Conservation (phyloP, 2,888 invertebrate genomes). For the Ophion ellenae region DNA sequence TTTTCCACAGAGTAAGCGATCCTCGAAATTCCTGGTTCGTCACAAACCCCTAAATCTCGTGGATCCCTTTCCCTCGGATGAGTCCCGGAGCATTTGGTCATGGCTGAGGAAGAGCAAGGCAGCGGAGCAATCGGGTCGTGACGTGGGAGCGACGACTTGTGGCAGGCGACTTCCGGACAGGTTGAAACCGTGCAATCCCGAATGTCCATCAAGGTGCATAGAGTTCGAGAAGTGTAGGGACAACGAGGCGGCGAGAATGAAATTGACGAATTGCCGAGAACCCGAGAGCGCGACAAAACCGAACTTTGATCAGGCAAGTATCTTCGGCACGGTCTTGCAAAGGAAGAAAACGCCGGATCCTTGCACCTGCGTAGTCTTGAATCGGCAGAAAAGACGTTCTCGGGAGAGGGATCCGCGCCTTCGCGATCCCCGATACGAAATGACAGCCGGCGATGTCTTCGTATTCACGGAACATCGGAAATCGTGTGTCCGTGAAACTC, state of each 20-base stretch:
- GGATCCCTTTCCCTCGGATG: slow-evolving; percentile 13
- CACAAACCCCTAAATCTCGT: neutral
- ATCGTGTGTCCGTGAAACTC: neutral
- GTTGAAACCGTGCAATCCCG: slow-evolving; percentile 47
- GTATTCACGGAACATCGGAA: slow-evolving; percentile 60
- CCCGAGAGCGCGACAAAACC: slow-evolving; percentile 23
- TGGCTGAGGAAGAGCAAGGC: slow-evolving; percentile 45
- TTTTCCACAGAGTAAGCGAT: slow-evolving; percentile 14
- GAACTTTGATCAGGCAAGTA: slow-evolving; percentile 53
- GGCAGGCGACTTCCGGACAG: slow-evolving; percentile 50
- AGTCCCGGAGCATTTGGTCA: slow-evolving; percentile 56
- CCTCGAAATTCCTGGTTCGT: slow-evolving; percentile 9
- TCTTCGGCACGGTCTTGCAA: slow-evolving; percentile 17
- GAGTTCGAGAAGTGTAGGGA: slow-evolving; percentile 44
- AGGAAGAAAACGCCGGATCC: slow-evolving; percentile 38
- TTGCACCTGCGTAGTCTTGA: slow-evolving; percentile 16
- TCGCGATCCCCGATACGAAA: slow-evolving; percentile 67
- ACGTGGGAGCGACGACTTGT: slow-evolving; percentile 2
- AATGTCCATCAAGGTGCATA: slow-evolving; percentile 60
- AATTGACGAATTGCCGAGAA: slow-evolving; percentile 54
- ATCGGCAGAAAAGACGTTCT: slow-evolving; percentile 53
- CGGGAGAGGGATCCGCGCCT: slow-evolving; percentile 67
- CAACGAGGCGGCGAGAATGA: slow-evolving; percentile 30
- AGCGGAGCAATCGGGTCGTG: neutral
- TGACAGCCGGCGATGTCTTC: slow-evolving; percentile 66